phyloP scores from a whole-genome alignment of 2,797 vertebrate genomes.

The Microhierax caerulescens region DNA sequence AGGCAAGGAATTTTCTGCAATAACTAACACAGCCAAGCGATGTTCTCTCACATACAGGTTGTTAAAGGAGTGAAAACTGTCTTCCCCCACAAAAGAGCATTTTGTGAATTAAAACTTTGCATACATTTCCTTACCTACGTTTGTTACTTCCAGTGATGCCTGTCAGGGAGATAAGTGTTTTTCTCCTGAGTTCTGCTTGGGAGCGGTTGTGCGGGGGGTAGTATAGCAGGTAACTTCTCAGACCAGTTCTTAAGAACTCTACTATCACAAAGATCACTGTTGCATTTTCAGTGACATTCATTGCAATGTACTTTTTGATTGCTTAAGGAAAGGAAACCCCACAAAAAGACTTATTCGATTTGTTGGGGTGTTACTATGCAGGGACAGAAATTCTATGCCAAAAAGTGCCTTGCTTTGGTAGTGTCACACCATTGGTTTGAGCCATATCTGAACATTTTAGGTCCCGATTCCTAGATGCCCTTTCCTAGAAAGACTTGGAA shows the following conservation, averaged over 20 bases:
- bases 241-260: not conserved
- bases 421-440: not conserved
- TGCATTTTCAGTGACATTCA: not conserved
- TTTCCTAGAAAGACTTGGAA: not conserved
- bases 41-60: not conserved
- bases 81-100: not conserved
- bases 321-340: not conserved
- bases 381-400: not conserved
- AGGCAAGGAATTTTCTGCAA: not conserved
- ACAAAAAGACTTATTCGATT: not conserved
- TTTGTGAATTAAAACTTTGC: not conserved
- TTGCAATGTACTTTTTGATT: not conserved
- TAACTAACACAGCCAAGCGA: not conserved
- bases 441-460: not conserved
- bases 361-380: not conserved
- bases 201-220: not conserved
- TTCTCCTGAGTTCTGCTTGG: not conserved
- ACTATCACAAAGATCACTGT: not conserved
- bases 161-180: not conserved
- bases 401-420: not conserved
- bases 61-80: not conserved
- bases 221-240: not conserved
- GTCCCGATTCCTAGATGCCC: not conserved
- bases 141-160: not conserved
- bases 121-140: not conserved